Evolutionary conservation across 2,888 invertebrate genomes (phyloP), one percentile per base, ranked within the genome.

Genomic region (Aquatica leii): DNA sequence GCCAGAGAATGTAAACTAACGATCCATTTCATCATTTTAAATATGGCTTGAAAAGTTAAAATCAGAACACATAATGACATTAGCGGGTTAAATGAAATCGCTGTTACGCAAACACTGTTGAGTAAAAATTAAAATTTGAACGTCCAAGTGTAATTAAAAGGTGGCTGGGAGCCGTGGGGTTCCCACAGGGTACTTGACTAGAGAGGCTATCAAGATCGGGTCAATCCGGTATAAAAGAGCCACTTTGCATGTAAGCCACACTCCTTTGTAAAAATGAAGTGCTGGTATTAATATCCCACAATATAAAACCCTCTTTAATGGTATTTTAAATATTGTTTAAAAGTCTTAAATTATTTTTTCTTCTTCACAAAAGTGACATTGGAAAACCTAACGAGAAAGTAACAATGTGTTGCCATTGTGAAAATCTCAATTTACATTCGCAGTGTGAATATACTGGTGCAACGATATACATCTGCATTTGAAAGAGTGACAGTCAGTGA

Each of bases 11-110:
- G 77, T 74, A 75, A 78, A 77, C 79, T 79, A 80, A 80, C 78
- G 80, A 80, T 78, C 77, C 79, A 72, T 79, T 78, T 80, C 79
- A 80, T 80, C 77, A 76, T 75, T 75, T 74, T 74, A 75, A 71
- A 68, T 65, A 50, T 37, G 34, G 51, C 12, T 15, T 40, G 56
- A 49, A 54, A 53, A 59, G 31, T 62, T 54, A 52, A 62, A 62
- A 58, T 58, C 50, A 35, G 17, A 35, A 12, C 11, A 48, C 37
- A 52, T 4, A 18, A 37, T 37, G 17, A 18, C 52, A 50, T 50
- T 15, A 14, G 14, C 24, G 24, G 24, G 24, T 24, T 6, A 24
- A 24, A 24, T 24, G 6, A 24, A 24, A 24, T 24, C 24, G 24
- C 24, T n/a, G n/a, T n/a, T n/a, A n/a, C n/a, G n/a, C n/a, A 3